These are phyloP conservation scores for Biston stratarius DNA, from an alignment of 2,888 invertebrate species.

Conservation along the genomic window DNA sequence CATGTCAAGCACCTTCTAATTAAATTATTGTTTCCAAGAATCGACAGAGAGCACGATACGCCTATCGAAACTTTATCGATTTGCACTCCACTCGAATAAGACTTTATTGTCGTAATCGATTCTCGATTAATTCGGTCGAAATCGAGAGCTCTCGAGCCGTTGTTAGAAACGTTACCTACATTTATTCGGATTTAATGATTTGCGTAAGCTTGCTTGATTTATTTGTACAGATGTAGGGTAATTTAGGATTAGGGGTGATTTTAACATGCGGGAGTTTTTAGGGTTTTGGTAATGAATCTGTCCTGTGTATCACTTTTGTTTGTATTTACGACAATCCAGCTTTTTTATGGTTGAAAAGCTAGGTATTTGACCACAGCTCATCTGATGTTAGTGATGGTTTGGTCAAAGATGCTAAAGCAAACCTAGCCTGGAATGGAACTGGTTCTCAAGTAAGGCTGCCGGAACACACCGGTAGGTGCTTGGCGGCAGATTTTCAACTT, in stretches of 20 bases:
- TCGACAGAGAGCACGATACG: slow-evolving; percentile 37
- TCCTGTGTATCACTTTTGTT: neutral
- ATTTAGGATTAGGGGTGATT: slow-evolving; percentile 20
- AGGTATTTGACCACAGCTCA: no score
- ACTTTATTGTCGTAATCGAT: slow-evolving; percentile 41
- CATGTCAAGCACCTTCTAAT: neutral
- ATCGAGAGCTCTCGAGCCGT: slow-evolving; percentile 40
- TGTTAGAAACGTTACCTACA: slow-evolving; percentile 37
- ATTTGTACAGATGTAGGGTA: slow-evolving; percentile 27
- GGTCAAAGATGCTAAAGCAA: no score
- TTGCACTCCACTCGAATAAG: slow-evolving; percentile 48
- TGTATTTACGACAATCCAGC: neutral
- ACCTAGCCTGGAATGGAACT: no score
- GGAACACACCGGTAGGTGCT: no score
- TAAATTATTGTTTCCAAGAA: slow-evolving; percentile 31
- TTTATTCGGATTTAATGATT: slow-evolving; percentile 43
- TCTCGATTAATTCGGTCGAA: slow-evolving; percentile 37
- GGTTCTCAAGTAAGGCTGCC: no score
- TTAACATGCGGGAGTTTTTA: slow-evolving; percentile 1
- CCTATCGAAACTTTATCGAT: slow-evolving; percentile 58
- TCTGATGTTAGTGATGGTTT: no score
- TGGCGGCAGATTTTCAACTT: no score
- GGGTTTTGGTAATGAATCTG: slow-evolving; percentile 5
- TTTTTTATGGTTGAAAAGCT: no score
- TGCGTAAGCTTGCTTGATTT: slow-evolving; percentile 28